These are phyloP conservation scores for Syritta pipiens DNA, from an alignment of 2,888 invertebrate genomes.

Conservation along the genomic window DNA sequence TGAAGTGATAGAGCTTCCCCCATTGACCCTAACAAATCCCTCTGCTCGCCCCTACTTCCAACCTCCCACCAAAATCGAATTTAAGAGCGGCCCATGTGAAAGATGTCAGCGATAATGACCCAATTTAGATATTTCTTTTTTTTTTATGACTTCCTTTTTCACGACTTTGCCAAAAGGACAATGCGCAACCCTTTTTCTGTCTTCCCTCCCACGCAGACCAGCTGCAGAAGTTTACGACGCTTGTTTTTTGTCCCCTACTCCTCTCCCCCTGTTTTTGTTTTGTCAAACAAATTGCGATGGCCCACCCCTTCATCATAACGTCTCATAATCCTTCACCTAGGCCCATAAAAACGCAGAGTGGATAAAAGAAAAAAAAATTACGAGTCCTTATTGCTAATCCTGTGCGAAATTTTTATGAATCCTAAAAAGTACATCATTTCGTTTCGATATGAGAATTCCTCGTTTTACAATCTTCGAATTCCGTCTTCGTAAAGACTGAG, in stretches of 20 bases:
- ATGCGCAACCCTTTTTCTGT: neutral
- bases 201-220: neutral
- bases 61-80: too few species aligned
- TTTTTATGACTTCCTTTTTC: neutral
- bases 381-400: slow-evolving; percentile 25
- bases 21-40: too few species aligned
- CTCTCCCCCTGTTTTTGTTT: too few species aligned
- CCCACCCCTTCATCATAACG: neutral
- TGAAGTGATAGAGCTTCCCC: too few species aligned
- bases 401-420: slow-evolving; percentile 30
- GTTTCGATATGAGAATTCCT: slow-evolving; percentile 13
- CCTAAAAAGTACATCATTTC: slow-evolving; percentile 32
- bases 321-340: slow-evolving; percentile 26
- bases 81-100: neutral
- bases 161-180: neutral
- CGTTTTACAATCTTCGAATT: neutral
- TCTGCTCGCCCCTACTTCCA: too few species aligned
- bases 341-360: neutral
- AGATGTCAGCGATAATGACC: neutral
- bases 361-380: neutral
- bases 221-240: too few species aligned
- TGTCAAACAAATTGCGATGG: neutral
- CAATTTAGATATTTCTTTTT: neutral
- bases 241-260: too few species aligned
- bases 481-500: too few species aligned